These are phyloP conservation scores for Drosophila quinaria DNA, from an alignment of 2,888 invertebrate species.

Conservation along the genomic window DNA sequence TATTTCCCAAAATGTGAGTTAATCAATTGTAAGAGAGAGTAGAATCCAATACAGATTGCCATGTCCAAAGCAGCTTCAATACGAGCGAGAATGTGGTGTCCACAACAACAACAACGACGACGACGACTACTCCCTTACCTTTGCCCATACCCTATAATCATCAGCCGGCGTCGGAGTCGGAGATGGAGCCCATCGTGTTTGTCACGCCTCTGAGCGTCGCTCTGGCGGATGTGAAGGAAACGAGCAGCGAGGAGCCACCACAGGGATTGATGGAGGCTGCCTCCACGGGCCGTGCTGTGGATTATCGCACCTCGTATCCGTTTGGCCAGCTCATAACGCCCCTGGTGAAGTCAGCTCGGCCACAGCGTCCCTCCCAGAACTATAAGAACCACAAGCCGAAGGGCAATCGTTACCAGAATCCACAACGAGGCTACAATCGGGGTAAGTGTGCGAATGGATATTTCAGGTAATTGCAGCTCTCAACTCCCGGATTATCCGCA, in stretches of 20 bases:
- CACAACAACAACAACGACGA: constrained; percentile 41
- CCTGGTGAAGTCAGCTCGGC: constrained; percentile 64
- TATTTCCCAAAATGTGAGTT: constrained; percentile 84
- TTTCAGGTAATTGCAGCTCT: constrained; percentile 16
- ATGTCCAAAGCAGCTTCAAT: constrained; percentile 74
- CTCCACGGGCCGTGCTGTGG: constrained; percentile 84
- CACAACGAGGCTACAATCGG: constrained; percentile 45
- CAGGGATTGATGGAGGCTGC: constrained; percentile 44
- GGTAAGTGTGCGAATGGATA: constrained; percentile 67
- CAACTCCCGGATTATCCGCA: constrained; percentile 33
- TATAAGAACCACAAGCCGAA: constrained; percentile 30
- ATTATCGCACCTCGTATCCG: constrained; percentile 82
- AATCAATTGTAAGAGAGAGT: background rate
- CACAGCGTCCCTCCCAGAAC: constrained; percentile 30
- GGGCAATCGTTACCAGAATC: constrained; percentile 38
- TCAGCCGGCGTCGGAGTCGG: constrained; percentile 25
- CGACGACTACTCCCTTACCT: constrained; percentile 30
- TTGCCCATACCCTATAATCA: constrained; percentile 72
- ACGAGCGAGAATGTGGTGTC: constrained; percentile 80
- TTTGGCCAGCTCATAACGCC: constrained; percentile 83
- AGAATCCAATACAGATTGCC: constrained; percentile 1
- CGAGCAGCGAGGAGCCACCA: constrained; percentile 26
- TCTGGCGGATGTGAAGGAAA: background rate
- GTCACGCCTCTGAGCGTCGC: constrained; percentile 58
- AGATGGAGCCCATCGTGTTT: constrained; percentile 41